Evolutionary conservation across 2,888 invertebrate species (phyloP).

Genomic region (Celastrina argiolus): DNA sequence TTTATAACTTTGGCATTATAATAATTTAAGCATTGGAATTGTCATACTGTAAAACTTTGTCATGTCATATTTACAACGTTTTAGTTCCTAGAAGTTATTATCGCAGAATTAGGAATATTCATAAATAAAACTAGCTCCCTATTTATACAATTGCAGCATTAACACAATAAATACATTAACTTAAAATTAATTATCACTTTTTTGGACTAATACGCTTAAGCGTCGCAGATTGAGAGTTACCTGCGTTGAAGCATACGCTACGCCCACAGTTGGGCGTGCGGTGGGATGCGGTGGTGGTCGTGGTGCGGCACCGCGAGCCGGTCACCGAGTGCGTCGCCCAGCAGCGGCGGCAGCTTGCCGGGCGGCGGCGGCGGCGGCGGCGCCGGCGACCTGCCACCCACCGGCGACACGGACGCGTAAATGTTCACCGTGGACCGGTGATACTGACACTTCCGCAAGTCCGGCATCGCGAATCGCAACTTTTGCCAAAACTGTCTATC

Average conservation of each 20-base stretch:
- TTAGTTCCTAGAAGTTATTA: conserved; percentile 55
- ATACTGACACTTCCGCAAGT: conserved; percentile 82
- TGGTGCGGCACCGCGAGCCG: conserved; percentile 52
- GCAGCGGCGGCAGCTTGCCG: conserved; percentile 80
- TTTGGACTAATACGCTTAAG: conserved; percentile 77
- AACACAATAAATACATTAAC: conserved; percentile 62
- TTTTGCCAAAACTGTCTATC: conserved; percentile 99
- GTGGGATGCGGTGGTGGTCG: conserved; percentile 77
- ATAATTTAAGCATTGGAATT: conserved; percentile 48
- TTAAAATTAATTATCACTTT: conserved; percentile 72
- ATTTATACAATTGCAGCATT: conserved; percentile 50
- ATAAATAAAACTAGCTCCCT: conserved; percentile 56
- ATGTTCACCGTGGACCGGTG: conserved; percentile 84
- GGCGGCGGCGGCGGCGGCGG: conserved; percentile 80
- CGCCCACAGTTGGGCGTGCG: conserved; percentile 87
- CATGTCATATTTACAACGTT: conserved; percentile 21
- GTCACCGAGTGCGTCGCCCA: conserved; percentile 63
- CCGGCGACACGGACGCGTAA: conserved; percentile 81
- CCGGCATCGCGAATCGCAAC: conserved; percentile 93
- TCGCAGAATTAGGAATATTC: conserved; percentile 71
- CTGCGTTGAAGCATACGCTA: conserved; percentile 85
- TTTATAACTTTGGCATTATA: conserved; percentile 76
- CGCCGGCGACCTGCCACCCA: conserved; percentile 77
- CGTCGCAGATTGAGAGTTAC: conserved; percentile 73
- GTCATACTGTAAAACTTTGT: conserved; percentile 23